Evolutionary conservation across 2,113 vertebrate species (phyloP).

Genomic region (Colistium nudipinnis): DNA sequence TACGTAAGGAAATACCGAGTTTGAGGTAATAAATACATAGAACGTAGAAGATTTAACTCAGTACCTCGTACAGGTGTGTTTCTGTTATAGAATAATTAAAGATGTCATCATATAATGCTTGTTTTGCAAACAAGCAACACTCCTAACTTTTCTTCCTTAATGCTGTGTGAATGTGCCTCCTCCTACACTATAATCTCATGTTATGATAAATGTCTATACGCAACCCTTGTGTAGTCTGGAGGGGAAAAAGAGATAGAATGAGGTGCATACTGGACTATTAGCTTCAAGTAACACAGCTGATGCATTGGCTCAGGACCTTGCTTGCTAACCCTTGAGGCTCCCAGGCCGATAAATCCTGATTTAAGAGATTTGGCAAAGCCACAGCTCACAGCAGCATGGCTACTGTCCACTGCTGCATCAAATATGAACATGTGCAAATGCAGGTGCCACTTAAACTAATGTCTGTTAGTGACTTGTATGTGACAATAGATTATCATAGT

Average conservation of each 20-base stretch:
- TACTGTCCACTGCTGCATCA: slow-evolving; percentile 34
- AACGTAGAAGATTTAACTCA: neutral
- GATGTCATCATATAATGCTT: neutral
- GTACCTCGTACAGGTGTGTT: neutral
- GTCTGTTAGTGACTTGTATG: neutral
- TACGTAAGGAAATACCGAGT: neutral
- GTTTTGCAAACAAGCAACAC: neutral
- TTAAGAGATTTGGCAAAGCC: slow-evolving; percentile 52
- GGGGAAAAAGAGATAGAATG: slow-evolving; percentile 40
- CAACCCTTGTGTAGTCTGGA: slow-evolving; percentile 21
- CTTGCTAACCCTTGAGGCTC: slow-evolving; percentile 69
- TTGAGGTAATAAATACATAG: neutral
- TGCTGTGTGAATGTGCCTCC: slow-evolving; percentile 21
- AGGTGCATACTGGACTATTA: slow-evolving; percentile 64
- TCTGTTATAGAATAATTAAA: slow-evolving; percentile 8
- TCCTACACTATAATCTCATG: slow-evolving; percentile 29
- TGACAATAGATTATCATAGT: neutral
- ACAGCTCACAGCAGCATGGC: slow-evolving; percentile 46
- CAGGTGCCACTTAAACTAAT: neutral
- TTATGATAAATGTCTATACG: slow-evolving; percentile 41
- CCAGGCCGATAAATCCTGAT: slow-evolving; percentile 56
- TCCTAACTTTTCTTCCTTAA: slow-evolving; percentile 24
- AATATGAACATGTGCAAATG: neutral
- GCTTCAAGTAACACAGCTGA: slow-evolving; percentile 62
- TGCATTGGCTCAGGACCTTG: slow-evolving; percentile 63